These are phyloP conservation scores for Zaprionus gabonicus DNA, from an alignment of 1,140 invertebrate genomes.

Conservation along the genomic window DNA sequence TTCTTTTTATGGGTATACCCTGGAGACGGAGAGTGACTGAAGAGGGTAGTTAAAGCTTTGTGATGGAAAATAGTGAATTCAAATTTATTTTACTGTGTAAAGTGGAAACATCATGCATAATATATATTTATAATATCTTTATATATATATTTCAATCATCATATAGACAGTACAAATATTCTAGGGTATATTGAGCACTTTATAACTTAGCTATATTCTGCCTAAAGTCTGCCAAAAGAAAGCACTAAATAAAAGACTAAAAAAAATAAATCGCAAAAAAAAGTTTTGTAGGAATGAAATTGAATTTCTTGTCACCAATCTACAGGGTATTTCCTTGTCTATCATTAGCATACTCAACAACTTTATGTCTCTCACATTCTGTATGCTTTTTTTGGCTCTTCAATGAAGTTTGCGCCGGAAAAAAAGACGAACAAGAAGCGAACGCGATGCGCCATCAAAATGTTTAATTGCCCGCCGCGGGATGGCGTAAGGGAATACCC, in stretches of 20 bases:
- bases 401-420: conserved; percentile 65
- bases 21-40: neutral
- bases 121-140: too few relatives aligned
- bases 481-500: conserved; percentile 1
- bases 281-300: neutral
- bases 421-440: conserved; percentile 33
- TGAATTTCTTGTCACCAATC: neutral
- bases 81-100: neutral
- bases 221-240: too few relatives aligned
- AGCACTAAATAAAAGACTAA: neutral
- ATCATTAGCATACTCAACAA: neutral
- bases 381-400: conserved; percentile 33
- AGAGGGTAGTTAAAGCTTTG: neutral
- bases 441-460: conserved; percentile 56
- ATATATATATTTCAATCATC: neutral
- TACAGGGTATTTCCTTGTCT: neutral
- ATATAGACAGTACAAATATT: neutral
- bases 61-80: too few relatives aligned
- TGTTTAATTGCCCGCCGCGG: conserved; percentile 60
- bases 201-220: too few relatives aligned
- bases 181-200: neutral
- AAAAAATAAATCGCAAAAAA: neutral
- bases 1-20: conserved; percentile 39
- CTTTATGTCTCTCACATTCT: conserved; percentile 21
- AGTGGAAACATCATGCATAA: too few relatives aligned